Evolutionary conservation across 2,888 invertebrate species (phyloP).

Genomic region (Diachrysia chrysitis): DNA sequence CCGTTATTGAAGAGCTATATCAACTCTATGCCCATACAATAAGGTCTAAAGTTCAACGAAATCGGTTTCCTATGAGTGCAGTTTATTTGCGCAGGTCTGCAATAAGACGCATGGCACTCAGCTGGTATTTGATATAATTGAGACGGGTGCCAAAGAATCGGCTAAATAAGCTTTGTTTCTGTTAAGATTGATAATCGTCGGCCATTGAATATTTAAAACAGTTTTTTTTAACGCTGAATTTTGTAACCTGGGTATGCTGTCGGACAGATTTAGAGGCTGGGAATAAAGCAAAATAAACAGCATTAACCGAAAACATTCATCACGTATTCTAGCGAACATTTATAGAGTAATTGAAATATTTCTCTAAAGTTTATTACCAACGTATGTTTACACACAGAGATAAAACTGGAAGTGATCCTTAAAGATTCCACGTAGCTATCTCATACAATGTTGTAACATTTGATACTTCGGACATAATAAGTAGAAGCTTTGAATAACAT

Average conservation of each 20-base stretch:
- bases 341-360: conserved; percentile 55
- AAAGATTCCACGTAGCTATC: conserved; percentile 9
- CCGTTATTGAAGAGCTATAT: background rate
- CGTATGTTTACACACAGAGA: conserved; percentile 30
- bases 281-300: conserved; percentile 53
- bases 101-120: conserved; percentile 61
- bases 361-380: conserved; percentile 41
- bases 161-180: conserved; percentile 42
- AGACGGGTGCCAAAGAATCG: conserved; percentile 69
- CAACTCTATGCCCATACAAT: conserved; percentile 55
- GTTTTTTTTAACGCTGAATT: conserved; percentile 17
- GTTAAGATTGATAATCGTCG: conserved; percentile 44
- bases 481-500: background rate
- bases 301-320: conserved; percentile 43
- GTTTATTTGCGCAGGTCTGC: conserved; percentile 47
- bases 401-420: conserved; percentile 42
- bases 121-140: conserved; percentile 66
- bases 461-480: background rate
- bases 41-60: conserved; percentile 56
- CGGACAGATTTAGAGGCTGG: conserved; percentile 43
- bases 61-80: conserved; percentile 38
- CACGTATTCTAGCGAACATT: conserved; percentile 48
- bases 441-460: background rate
- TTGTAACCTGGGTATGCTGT: conserved; percentile 35
- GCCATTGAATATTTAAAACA: conserved; percentile 25